Evolutionary conservation across 2,113 vertebrate genomes (phyloP), one percentile per base, ranked within the genome.

Genomic region (Sinocyclocheilus anshuiensis): DNA sequence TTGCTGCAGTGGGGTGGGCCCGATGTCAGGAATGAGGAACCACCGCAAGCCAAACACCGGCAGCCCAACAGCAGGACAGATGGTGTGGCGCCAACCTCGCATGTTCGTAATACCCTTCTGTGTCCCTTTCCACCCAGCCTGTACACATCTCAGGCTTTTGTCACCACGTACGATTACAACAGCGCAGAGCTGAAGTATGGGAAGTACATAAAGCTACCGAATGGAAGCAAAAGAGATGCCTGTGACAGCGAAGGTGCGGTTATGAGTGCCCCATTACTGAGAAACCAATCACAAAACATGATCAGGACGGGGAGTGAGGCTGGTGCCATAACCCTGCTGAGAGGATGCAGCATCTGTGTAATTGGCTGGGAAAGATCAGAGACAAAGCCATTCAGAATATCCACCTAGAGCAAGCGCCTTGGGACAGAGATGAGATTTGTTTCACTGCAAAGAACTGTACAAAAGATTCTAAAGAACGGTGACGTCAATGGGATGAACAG

Each of bases 211-310:
- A 75, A 39, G 33, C 36, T 15, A 29, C 69, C 1, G 29, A 48
- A 36, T 57, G 83, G 85, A 87, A 55, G 71, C 69, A 65, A 87
- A 89, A 86, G 89, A 92, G 90, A 93, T 92, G 92, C 88, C 89
- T 86, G 91, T 91, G 91, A 92, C 92, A 92, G 90, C 86, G 88
- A 90, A 91, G 90, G 88, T 90, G 92, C 81, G 84, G 91, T 90
- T 91, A 93, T 90, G 90, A 92, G 90, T 89, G 88, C 89, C 88
- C 88, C 88, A 85, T 22, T 55, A 92, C 3, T 82, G 90, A 86
- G 88, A 91, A 89, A 42, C 92, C 89, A 92, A 92, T 93, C 89
- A 89, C 86, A 86, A 84, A 75, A 87, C 90, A 87, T 83, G 87
- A 92, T 88, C 88, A 90, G 87, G 89, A 88, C 81, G 33, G 24